A percentile compares a stretch with the other conserved stretches of the same genome.
Evolutionary conservation across 2,113 vertebrate species (phyloP).

Genomic region (Monopterus albus): DNA sequence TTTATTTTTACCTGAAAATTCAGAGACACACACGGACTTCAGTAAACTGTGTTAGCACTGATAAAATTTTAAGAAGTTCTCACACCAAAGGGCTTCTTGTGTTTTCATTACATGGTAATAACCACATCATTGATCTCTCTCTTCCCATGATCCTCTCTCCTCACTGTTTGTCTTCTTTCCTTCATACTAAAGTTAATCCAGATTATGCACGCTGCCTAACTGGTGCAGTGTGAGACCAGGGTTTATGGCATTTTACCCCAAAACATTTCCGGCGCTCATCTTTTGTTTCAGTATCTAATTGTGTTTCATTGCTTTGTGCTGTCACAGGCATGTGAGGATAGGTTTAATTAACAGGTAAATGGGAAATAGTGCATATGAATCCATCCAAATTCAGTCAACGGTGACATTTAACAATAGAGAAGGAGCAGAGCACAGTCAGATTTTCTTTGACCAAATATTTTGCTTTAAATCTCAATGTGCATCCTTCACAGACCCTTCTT

Average conservation of each 20-base stretch:
- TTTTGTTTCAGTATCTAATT: constrained; percentile 73
- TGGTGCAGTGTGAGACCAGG: constrained; percentile 64
- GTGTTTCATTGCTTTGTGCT: constrained; percentile 63
- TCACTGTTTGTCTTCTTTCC: not conserved
- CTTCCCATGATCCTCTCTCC: constrained; percentile 23
- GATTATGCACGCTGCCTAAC: constrained; percentile 75
- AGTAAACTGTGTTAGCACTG: too few species aligned
- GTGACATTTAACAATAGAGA: constrained; percentile 25
- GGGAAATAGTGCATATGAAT: constrained; percentile 53
- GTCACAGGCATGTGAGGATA: constrained; percentile 49
- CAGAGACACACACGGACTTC: not conserved
- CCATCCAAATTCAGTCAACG: constrained; percentile 27
- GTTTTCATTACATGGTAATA: constrained; percentile 11
- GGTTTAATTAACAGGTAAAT: constrained; percentile 61
- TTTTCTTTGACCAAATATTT: not conserved
- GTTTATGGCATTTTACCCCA: constrained; percentile 71
- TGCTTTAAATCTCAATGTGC: not conserved
- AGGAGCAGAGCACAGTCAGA: not conserved
- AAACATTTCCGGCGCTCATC: constrained; percentile 69
- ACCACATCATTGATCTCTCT: constrained; percentile 18
- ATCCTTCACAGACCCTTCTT: not conserved
- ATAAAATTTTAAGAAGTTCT: too few species aligned
- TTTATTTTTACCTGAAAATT: not conserved
- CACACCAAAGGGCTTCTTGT: not conserved
- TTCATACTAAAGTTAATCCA: constrained; percentile 76